These are phyloP conservation scores for Melipona bicolor DNA, from an alignment of 2,888 invertebrate species.

Conservation along the genomic window DNA sequence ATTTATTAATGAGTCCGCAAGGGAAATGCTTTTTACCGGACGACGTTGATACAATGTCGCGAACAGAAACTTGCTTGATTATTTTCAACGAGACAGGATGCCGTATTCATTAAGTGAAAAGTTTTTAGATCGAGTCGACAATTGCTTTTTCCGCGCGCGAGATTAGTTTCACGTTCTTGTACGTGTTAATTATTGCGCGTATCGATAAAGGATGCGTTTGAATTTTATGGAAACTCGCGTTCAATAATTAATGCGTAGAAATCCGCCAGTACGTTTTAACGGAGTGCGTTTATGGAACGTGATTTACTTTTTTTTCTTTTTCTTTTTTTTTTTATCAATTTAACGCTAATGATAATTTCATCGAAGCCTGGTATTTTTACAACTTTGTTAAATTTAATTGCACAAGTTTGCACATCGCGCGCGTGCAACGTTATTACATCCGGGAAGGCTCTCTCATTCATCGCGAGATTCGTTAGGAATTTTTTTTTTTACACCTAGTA, in stretches of 20 bases:
- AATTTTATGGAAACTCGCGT: neutral
- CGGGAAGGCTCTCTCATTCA: neutral
- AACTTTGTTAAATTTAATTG: neutral
- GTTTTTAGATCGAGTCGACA: neutral
- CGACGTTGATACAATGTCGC: neutral
- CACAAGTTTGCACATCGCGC: neutral
- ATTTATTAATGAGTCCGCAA: constrained; percentile 17
- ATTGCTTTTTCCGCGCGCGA: neutral
- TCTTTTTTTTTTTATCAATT: neutral
- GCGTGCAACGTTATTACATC: neutral
- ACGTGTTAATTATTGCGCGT: neutral
- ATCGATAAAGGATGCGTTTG: neutral
- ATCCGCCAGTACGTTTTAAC: too few relatives aligned
- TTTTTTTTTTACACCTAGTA: neutral
- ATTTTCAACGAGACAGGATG: neutral
- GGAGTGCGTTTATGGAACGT: neutral
- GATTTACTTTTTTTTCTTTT: neutral
- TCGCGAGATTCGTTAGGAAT: neutral
- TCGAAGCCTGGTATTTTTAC: neutral
- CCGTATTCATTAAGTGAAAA: neutral
- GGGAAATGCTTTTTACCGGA: neutral
- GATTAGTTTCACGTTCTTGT: neutral
- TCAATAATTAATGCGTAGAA: neutral
- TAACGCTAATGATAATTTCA: neutral
- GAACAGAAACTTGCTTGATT: neutral